Base-by-base conservation (phyloP, 2,797 vertebrate genomes). In the Gallinago stenura region DNA sequence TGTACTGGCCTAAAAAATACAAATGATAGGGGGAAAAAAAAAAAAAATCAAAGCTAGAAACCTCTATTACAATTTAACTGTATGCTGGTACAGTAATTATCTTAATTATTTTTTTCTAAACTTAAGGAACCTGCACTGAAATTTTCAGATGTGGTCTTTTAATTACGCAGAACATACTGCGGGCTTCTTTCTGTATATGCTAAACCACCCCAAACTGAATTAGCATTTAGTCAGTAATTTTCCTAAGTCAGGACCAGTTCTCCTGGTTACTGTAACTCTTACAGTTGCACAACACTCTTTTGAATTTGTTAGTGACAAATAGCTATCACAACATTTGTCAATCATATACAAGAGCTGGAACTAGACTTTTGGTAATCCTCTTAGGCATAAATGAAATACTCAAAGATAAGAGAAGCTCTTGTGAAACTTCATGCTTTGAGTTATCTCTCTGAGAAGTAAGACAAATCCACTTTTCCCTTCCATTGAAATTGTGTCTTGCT, bases 1-100 rank as follows among this genome's bases (percentile, higher is more conserved):
- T 99, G 99, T 87, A 99, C 99, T n/a, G 99, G 99, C 97, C 99
- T 99, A 97, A 37, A 98, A 98, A 78, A 95, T n/a, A 90, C 93
- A 96, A 89, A 54, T 22, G 10, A 58, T 9, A 87, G 4, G 41
- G 41, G 41, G 7, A 43, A 35, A 15, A 60, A 72, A 30, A 12
- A 22, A 15, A 15, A 15, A 6, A 19, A 48, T 8, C 7, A 30
- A 76, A 69, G 53, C 33, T 33, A 85, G 41, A 65, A 81, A 78
- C 1, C 31, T 50, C 43, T 65, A 14, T 17, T 41, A 5, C 5
- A 83, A 20, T 48, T 69, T 50, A 75, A 33, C 10, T n/a, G 12
- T 45, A 83, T 48, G 8, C 10, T 54, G 7, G 7, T 41, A 51
- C 3, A n/a, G 15, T 28, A 60, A 68, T n/a, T 46, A 12, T 56